Evolutionary conservation across 2,888 invertebrate species (phyloP).

Genomic region (Dichetophora obliterata): DNA sequence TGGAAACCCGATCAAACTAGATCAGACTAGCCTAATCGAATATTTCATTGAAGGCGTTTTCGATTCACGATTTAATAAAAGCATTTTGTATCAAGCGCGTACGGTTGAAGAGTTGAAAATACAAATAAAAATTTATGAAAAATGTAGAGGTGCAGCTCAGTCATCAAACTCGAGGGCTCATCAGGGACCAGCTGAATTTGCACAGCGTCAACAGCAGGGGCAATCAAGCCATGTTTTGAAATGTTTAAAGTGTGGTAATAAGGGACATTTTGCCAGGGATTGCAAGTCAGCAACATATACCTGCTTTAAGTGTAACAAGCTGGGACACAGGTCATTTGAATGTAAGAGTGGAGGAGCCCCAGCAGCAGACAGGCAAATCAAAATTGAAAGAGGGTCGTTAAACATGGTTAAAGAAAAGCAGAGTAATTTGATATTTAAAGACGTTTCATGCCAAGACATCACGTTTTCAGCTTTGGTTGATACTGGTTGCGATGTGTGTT

Average conservation of each 20-base stretch:
- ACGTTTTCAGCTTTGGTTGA: constrained; percentile 29
- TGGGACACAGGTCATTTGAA: constrained; percentile 24
- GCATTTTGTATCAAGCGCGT: too few relatives aligned
- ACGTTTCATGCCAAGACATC: constrained; percentile 7
- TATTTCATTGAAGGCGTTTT: too few relatives aligned
- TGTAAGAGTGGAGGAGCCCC: too few relatives aligned
- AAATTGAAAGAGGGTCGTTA: neutral
- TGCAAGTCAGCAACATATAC: neutral
- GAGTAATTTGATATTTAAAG: constrained; percentile 36
- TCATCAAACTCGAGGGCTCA: constrained; percentile 8
- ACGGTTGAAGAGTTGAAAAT: too few relatives aligned
- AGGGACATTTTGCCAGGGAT: constrained; percentile 4
- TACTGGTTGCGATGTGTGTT: constrained; percentile 30
- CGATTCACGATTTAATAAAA: too few relatives aligned
- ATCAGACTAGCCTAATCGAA: too few relatives aligned
- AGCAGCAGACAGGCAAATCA: too few relatives aligned
- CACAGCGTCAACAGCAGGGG: neutral
- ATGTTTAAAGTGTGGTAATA: constrained; percentile 29
- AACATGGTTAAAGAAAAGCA: neutral
- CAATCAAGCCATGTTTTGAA: neutral
- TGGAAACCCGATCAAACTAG: too few relatives aligned
- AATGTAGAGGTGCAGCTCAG: too few relatives aligned
- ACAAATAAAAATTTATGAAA: too few relatives aligned
- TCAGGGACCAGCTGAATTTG: neutral
- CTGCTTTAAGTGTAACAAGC: constrained; percentile 13